phyloP scores from a whole-genome alignment of 2,888 invertebrate species.

The Leucophora obtusa region DNA sequence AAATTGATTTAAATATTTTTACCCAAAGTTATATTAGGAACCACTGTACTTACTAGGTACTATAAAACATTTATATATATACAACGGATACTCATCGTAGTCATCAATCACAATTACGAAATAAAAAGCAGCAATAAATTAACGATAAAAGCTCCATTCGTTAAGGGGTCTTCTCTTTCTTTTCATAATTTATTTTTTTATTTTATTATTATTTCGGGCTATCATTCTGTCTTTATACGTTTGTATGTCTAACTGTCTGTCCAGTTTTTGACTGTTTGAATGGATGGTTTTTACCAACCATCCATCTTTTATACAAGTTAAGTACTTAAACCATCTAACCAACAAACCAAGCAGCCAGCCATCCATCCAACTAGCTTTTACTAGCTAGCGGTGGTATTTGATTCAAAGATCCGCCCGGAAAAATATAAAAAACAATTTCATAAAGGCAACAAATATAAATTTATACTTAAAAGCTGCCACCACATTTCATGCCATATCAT shows the following conservation, averaged over 20 bases:
- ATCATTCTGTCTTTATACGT: conserved; percentile 43
- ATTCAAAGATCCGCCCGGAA: conserved; percentile 57
- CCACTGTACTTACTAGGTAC: conserved; percentile 42
- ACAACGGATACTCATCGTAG: conserved; percentile 68
- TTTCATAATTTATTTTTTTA: conserved; percentile 68
- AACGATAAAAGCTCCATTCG: conserved; percentile 73
- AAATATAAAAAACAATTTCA: conserved; percentile 17
- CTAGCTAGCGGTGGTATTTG: conserved; percentile 52
- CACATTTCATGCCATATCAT: conserved; percentile 60
- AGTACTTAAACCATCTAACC: conserved; percentile 52
- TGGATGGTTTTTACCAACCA: conserved; percentile 45
- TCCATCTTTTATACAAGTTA: conserved; percentile 50
- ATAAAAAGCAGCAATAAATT: conserved; percentile 75
- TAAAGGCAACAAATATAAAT: conserved; percentile 28
- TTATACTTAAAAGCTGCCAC: conserved; percentile 57
- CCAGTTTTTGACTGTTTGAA: conserved; percentile 47
- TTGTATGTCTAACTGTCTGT: conserved; percentile 32
- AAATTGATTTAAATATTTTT: no score
- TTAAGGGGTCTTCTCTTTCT: conserved; percentile 53
- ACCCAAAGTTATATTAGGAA: neutral
- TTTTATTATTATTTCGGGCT: conserved; percentile 37
- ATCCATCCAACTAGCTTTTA: conserved; percentile 18
- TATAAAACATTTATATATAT: conserved; percentile 67
- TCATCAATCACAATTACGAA: conserved; percentile 78
- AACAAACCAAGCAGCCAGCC: conserved; percentile 40